Evolutionary conservation across 2,888 invertebrate genomes (phyloP).

Genomic region (Tenthredo mesomela): DNA sequence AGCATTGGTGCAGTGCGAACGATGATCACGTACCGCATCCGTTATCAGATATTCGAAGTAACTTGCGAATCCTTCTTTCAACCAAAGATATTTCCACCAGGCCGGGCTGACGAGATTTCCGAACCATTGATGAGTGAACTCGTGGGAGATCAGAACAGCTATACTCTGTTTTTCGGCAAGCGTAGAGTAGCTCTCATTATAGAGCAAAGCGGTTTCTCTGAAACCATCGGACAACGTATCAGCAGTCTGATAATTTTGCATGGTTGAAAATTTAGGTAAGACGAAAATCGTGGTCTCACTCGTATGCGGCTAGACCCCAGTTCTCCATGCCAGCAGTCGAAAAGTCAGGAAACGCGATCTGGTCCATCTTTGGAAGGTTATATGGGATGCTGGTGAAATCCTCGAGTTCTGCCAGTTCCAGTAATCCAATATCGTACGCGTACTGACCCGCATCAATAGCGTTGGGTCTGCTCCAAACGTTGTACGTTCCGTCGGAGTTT

Average conservation of each 20-base stretch:
- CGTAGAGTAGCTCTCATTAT: constrained; percentile 60
- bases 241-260: background rate
- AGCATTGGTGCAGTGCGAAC: constrained; percentile 52
- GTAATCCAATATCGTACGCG: constrained; percentile 87
- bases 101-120: constrained; percentile 75
- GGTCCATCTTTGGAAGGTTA: constrained; percentile 88
- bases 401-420: constrained; percentile 86
- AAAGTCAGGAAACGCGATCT: constrained; percentile 90
- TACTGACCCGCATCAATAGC: constrained; percentile 87
- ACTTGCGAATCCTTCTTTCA: constrained; percentile 79
- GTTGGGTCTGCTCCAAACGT: constrained; percentile 85
- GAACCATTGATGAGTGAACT: constrained; percentile 80
- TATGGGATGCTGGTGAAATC: constrained; percentile 89
- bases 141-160: constrained; percentile 77
- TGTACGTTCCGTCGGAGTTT: constrained; percentile 77
- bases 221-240: background rate
- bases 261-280: no score
- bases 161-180: constrained; percentile 64
- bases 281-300: constrained; percentile 70
- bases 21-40: constrained; percentile 64
- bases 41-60: constrained; percentile 78
- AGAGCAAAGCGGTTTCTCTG: constrained; percentile 58
- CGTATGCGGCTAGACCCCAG: constrained; percentile 85
- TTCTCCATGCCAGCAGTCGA: constrained; percentile 89
- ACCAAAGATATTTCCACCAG: constrained; percentile 77